Base-by-base conservation (phyloP, 2,888 invertebrate species). In the Allophyes oxyacanthae region DNA sequence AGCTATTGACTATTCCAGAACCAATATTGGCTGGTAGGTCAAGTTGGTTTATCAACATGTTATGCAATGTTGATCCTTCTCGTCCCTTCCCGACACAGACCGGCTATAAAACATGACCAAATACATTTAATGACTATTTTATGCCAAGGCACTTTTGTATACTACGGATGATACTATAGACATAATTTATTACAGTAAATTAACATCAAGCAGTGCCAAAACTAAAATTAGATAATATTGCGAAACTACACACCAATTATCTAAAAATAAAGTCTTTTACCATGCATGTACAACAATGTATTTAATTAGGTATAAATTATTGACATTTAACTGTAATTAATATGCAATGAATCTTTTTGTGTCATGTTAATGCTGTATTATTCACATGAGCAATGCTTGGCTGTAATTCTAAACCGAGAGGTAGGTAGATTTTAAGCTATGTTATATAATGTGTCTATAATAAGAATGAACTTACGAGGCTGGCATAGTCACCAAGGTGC, bases 21-120 rank as follows among this genome's bases (percentile, higher is more conserved):
- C 43, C 51, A 62, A 58, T 72, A 64, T 66, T 70, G 52, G 45
- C 37, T 33, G 37, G 53, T 42, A 50, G 54, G 64, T 59, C 63
- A 52, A 57, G 46, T 59, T 51, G 28, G 10, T 60, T 46, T 32
- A 46, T 28, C 38, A 46, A 69, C 72, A 65, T 60, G 48, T 54
- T 54, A 51, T 60, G 46, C 50, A 34, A 56, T 57, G 54, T 71
- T 63, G 56, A 60, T 61, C 53, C 43, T 54, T 49, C 52, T 44
- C 15, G 34, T 46, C 42, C 37, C 44, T 42, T 8, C 32, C 30
- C 14, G 33, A 54, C 43, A 41, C 51, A 41, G 15, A 7, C 15
- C 41, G 32, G 33, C 60, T 54, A 56, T 67, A 64, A 60, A 63
- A 63, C 43, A 34, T 51, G 20, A 54, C 46, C 52, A 36, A 41